Base-by-base conservation (phyloP, 2,888 invertebrate genomes). In the Saturnia pavonia region DNA sequence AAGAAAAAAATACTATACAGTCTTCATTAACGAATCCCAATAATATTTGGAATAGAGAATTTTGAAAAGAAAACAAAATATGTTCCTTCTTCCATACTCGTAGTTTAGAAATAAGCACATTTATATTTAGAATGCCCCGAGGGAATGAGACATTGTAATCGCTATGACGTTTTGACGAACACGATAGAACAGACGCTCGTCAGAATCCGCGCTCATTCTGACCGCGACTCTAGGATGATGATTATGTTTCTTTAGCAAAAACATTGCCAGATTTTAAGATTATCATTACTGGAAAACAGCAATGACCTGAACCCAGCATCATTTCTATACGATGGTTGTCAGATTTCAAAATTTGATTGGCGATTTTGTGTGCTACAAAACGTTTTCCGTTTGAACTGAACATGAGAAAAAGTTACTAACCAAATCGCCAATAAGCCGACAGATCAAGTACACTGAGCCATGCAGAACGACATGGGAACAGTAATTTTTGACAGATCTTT, bases 241-340 rank as follows among this genome's bases (percentile, higher is more conserved):
- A 27, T 60, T 27, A 27, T 27, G 57, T 60, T 27, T 27, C 14
- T 60, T 60, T 60, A 27, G 57, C 57, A 54, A 54, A 54, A 54
- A 54, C 54, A 60, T 60, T 60, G 14, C 57, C 57, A 60, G 57
- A 54, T 54, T 54, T 54, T n/a, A 54, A 54, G 54, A 60, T 60
- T 27, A 60, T 60, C 25, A 60, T 60, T 60, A 60, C 57, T 27
- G 57, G 57, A 27, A 27, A 14, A 60, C 57, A 54, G 22, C 54
- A 19, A 54, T 54, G 54, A 54, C 22, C 54, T n/a, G 54, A 54
- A 54, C 54, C 22, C 8, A 11, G 54, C 11, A n/a, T 54, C 54
- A 25, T 7, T 12, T 7, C 25, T 60, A 14, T 60, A 60, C 25
- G 6, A 27, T 60, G 57, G 57, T 60, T 60, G 57, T 27, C 57